Percentiles rank a stretch among this genome's conserved stretches.
Evolutionary conservation across 2,888 invertebrate species (phyloP).

Genomic region (Invenusta paracnida): DNA sequence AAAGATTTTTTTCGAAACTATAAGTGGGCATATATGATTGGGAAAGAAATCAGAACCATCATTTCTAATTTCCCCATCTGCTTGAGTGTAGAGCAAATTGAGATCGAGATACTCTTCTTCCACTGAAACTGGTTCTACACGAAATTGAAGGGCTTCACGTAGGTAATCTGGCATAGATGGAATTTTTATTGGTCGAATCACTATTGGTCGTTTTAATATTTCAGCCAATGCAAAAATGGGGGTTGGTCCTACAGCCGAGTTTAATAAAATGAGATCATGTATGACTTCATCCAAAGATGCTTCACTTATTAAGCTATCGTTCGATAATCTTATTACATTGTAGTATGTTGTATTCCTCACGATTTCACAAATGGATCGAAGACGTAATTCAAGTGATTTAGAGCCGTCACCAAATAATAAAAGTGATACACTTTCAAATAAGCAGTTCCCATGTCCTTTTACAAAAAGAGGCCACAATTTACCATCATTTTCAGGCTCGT

Average conservation of each 20-base stretch:
- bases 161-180: not conserved
- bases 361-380: not conserved
- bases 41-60: not conserved
- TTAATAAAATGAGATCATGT: not conserved
- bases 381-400: not conserved
- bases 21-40: not conserved
- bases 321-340: not conserved
- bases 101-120: not conserved
- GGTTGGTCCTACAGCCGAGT: not conserved
- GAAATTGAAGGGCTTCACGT: not conserved
- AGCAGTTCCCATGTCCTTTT: not conserved
- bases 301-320: not conserved
- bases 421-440: not conserved
- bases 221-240: not conserved
- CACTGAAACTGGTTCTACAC: not conserved
- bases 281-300: not conserved
- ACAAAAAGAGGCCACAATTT: not conserved
- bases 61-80: not conserved
- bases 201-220: not conserved
- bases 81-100: not conserved
- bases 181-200: not conserved
- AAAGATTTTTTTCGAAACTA: not conserved
- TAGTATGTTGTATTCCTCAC: not conserved
- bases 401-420: not conserved
- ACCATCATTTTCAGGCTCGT: not conserved